A percentile compares a stretch with the other conserved stretches of the same genome.
Evolutionary conservation across 1,140 invertebrate species (phyloP).

Genomic region (Lordiphosa stackelbergi): DNA sequence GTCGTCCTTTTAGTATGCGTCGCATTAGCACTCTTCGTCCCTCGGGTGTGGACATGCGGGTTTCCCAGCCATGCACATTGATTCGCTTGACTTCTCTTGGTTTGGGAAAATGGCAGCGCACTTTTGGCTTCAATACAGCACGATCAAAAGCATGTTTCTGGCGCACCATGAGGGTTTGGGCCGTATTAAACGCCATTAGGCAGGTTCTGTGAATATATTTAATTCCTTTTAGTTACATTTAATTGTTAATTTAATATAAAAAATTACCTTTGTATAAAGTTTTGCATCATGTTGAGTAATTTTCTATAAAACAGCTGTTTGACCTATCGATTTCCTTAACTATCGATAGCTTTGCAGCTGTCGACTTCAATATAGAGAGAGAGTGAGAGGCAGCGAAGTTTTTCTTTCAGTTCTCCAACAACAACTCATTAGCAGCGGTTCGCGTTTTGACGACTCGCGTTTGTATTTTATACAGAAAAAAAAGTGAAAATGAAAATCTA

Average conservation of each 20-base stretch:
- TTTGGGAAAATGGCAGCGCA: conserved; percentile 84
- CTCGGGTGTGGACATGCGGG: conserved; percentile 82
- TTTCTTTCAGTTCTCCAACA: neutral
- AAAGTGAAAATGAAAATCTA: conserved; percentile 65
- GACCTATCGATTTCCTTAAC: too few species aligned
- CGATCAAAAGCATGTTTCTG: conserved; percentile 68
- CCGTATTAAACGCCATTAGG: conserved; percentile 31
- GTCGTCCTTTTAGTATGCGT: conserved; percentile 85
- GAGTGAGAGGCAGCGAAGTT: too few species aligned
- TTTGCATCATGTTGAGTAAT: conserved; percentile 63
- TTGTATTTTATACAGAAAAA: conserved; percentile 51
- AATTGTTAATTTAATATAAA: neutral
- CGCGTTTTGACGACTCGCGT: conserved; percentile 9
- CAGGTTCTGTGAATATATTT: conserved; percentile 29
- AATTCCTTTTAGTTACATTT: conserved; percentile 2
- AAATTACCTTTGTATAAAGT: conserved; percentile 52
- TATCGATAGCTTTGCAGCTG: too few species aligned
- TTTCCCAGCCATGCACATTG: conserved; percentile 83
- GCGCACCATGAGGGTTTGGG: conserved; percentile 48
- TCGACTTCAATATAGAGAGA: too few species aligned
- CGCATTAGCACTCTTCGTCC: conserved; percentile 85
- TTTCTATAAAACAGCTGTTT: neutral
- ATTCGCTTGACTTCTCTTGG: conserved; percentile 85
- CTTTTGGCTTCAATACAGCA: conserved; percentile 71
- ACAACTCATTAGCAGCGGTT: neutral